A percentile compares a stretch with the other conserved stretches of the same genome.
These are phyloP conservation scores for Sebastes diploproa DNA, from an alignment of 2,797 vertebrate genomes.

Conservation along the genomic window DNA sequence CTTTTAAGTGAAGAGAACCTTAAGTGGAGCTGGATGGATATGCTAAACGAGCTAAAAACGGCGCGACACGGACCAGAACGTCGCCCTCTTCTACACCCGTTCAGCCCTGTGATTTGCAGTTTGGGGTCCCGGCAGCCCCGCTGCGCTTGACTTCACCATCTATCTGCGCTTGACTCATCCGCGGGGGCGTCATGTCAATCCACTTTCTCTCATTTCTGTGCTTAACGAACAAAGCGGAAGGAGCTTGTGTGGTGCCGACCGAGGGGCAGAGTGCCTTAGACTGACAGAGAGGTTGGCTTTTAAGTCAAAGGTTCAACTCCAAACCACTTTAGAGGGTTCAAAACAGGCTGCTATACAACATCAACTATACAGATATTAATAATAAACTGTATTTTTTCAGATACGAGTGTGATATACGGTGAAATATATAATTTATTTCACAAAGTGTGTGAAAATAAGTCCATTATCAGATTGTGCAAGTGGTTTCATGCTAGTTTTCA, in stretches of 20 bases:
- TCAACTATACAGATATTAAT: conserved; percentile 42
- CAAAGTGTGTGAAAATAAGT: conserved; percentile 30
- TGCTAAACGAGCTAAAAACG: conserved; percentile 23
- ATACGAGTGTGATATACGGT: conserved; percentile 21
- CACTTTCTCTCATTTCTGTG: conserved; percentile 52
- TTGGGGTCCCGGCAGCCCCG: conserved; percentile 10
- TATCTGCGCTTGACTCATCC: conserved; percentile 27
- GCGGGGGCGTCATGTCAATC: conserved; percentile 20
- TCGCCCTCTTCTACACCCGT: conserved; percentile 1
- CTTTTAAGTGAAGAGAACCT: conserved; percentile 79
- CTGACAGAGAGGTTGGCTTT: conserved; percentile 54
- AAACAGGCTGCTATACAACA: conserved; percentile 73
- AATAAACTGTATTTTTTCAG: conserved; percentile 60
- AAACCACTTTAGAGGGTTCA: conserved; percentile 34
- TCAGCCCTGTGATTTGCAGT: conserved; percentile 33
- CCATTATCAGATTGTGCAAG: conserved; percentile 28
- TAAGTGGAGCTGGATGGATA: conserved; percentile 84
- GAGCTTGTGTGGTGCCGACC: conserved; percentile 32
- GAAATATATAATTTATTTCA: conserved; percentile 61
- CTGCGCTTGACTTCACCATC: conserved; percentile 10
- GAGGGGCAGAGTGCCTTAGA: conserved; percentile 83
- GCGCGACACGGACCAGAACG: conserved; percentile 11
- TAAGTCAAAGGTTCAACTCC: conserved; percentile 34
- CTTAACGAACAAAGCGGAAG: conserved; percentile 48
- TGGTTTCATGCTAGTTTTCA: conserved; percentile 42